Base-by-base conservation (phyloP, 2,113 vertebrate species). In the Aegypius monachus region DNA sequence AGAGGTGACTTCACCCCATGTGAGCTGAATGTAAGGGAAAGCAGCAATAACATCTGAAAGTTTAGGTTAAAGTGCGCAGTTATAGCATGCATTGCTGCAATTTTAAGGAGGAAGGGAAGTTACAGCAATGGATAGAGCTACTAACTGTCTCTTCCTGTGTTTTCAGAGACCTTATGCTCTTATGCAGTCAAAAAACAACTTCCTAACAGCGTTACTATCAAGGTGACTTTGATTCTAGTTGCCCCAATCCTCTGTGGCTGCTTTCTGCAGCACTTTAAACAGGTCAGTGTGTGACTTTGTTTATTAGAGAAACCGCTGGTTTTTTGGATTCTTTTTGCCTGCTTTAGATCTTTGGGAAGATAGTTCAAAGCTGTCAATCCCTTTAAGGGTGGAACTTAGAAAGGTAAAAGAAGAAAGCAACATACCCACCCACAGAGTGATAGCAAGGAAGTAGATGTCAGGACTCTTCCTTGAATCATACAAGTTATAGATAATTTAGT, bases 221-320 rank as follows among this genome's bases (percentile, higher is more conserved):
- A 82, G 84, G 78, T 95, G 88, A 89, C 88, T 97, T 96, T 94
- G 94, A 95, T 97, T 96, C 66, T 21, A 14, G 36, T 48, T 93
- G 67, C 26, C 79, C 65, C 34, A 72, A 5, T 50, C 75, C 34
- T 90, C 56, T 72, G 63, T 70, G 66, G 59, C 25, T 95, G 26
- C 32, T 88, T 87, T 88, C 88, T 86, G 66, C 6, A 22, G 19
- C 34, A 11, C 42, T 91, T 94, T 73, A 94, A 94, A 93, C 36
- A 85, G 67, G 70, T 22, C 34, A 52, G 32, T 29, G 59, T 80
- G 40, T 81, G 74, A 67, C 56, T 92, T 82, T 93, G 66, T 88
- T 95, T 97, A 82, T 95, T 93, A 94, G 86, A 88, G 68, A 90
- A 93, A 94, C 19, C 0, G 0, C 32, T 81, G 2, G 2, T 7